Evolutionary conservation across 1,140 invertebrate species (phyloP), one percentile per base, ranked within the genome.

Genomic region (Zaprionus kolodkinae): DNA sequence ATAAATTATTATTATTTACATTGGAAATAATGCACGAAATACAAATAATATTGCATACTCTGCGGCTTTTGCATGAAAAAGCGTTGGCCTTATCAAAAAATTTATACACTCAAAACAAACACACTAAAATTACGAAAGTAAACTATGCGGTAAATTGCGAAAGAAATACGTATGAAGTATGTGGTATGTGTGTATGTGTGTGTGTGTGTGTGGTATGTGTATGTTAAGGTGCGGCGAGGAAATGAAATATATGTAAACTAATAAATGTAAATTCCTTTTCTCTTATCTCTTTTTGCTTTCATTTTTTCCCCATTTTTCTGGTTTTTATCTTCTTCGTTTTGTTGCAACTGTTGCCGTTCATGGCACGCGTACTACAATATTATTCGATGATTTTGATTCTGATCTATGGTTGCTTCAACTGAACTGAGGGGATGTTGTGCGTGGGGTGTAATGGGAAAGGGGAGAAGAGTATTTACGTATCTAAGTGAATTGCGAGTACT

Each of bases 1-100:
- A 87, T 87, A 87, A 87, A 87, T 87, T 87, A 87, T 87, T 87
- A 87, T 87, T 87, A 87, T 87, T 87, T 87, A 87, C 84, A 87
- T 80, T 88, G 83, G 77, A 88, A 88, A 87, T 87, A 87, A 87
- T 87, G 84, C 84, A 83, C 79, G 64, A 87, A 87, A 78, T 87
- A 88, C 77, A 88, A 88, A 83, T 88, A 88, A 88, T 87, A 83
- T 88, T 87, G 84, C 79, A 79, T 74, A 86, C 72, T 63, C 63
- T 67, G 76, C 79, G 79, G 62, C 72, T 75, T 65, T 70, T 77
- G 50, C 40, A 62, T 69, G 17, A 40, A 17, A 62, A 68, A 68
- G 35, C 43, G 25, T 33, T 60, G 55, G 66, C 66, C 43, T 45
- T 35, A 66, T 66, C 54, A 27, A 66, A 72, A 60, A 72, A 36